Percentiles rank a stretch among this genome's conserved stretches.
Evolutionary conservation across 2,113 vertebrate species (phyloP).

Genomic region (Laticauda laticaudata): DNA sequence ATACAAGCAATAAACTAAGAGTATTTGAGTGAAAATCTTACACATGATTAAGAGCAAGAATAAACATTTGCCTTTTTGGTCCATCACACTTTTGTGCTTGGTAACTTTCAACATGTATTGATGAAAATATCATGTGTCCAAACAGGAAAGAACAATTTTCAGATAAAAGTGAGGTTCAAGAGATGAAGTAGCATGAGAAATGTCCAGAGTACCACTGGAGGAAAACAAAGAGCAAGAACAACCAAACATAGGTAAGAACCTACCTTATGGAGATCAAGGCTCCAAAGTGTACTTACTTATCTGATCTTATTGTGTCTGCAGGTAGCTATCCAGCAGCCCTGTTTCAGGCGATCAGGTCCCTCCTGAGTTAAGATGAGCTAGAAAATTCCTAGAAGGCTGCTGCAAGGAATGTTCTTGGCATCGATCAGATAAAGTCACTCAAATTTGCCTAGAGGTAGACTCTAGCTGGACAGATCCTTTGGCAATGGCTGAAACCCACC

Average conservation of each 20-base stretch:
- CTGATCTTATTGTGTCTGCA: neutral
- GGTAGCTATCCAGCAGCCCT: neutral
- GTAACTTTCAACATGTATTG: neutral
- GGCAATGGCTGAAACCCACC: neutral
- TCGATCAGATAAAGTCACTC: neutral
- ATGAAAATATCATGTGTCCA: neutral
- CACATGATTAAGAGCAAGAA: neutral
- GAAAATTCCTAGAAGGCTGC: neutral
- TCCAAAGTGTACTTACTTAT: neutral
- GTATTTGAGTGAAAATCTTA: neutral
- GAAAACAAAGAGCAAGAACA: neutral
- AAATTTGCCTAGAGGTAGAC: neutral
- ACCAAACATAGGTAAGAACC: neutral
- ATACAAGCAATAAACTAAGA: neutral
- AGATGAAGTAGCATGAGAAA: neutral
- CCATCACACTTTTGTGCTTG: neutral
- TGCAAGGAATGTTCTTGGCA: neutral
- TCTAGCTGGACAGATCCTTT: neutral
- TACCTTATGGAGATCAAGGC: neutral
- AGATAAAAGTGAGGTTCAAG: neutral
- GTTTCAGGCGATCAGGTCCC: neutral
- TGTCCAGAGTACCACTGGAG: neutral
- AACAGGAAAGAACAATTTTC: neutral
- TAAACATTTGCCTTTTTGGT: neutral
- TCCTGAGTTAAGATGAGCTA: neutral